Percentiles rank a stretch among this genome's conserved stretches.
Evolutionary conservation across 2,888 invertebrate species (phyloP).

Genomic region (Hypomecis punctinalis): DNA sequence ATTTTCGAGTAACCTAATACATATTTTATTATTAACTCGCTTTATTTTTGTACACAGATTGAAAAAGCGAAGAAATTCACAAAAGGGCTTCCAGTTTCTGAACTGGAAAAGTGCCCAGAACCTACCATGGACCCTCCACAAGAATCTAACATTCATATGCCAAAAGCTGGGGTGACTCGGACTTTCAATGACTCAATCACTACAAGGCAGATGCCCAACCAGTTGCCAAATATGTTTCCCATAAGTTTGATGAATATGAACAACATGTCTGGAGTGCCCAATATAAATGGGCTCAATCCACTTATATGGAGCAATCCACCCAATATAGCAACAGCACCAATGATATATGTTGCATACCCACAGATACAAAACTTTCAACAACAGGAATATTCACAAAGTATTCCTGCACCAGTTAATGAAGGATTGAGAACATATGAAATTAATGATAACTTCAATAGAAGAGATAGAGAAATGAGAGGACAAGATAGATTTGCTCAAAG

Average conservation of each 20-base stretch:
- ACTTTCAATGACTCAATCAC: slow-evolving; percentile 51
- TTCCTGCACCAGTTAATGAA: not conserved
- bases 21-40: not conserved
- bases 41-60: slow-evolving; percentile 52
- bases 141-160: slow-evolving; percentile 36
- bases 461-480: not conserved
- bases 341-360: slow-evolving; percentile 12
- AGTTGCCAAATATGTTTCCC: slow-evolving; percentile 26
- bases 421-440: not conserved
- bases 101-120: slow-evolving; percentile 56
- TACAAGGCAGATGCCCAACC: slow-evolving; percentile 50
- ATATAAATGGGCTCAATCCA: slow-evolving; percentile 2
- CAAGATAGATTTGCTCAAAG: slow-evolving; percentile 1
- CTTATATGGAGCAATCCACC: slow-evolving; percentile 8
- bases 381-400: slow-evolving; percentile 13
- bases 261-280: not conserved
- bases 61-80: slow-evolving; percentile 58
- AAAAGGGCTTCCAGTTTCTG: slow-evolving; percentile 32
- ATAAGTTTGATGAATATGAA: slow-evolving; percentile 18
- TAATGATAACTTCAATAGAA: slow-evolving; percentile 7
- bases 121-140: slow-evolving; percentile 57
- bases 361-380: slow-evolving; percentile 5
- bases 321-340: slow-evolving; percentile 3
- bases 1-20: too few relatives aligned
- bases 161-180: slow-evolving; percentile 24